Evolutionary conservation across 2,113 vertebrate species (phyloP), one percentile per base, ranked within the genome.

Genomic region (Ptychochromis oligacanthus): DNA sequence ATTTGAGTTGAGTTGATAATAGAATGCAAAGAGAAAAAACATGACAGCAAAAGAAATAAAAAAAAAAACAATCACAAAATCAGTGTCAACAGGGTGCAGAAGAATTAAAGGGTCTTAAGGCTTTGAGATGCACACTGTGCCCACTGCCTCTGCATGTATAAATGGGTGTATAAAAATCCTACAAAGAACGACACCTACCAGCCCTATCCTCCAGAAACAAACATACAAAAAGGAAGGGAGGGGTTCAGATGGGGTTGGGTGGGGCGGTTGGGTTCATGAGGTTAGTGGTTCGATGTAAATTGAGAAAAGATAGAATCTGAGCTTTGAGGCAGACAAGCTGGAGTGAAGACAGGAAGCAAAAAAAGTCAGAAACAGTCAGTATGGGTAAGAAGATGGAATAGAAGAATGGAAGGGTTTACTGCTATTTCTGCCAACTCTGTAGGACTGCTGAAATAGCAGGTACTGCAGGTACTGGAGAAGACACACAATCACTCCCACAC

Each of bases 371-470:
- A 90, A 72, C 64, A 85, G 80, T 79, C 72, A 40, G 26, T 75
- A 77, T 72, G n/a, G 55, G 46, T 78, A 74, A 82, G 79, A 76
- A 56, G 64, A 81, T 36, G 43, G 56, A 80, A 75, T 20, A 40
- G 62, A 83, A 82, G 82, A 84, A 86, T 57, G 46, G 55, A 77
- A 78, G 75, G 22, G 83, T 89, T 88, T 89, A 81, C 52, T 59
- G 82, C 13, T 80, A 46, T 87, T 89, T 83, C 57, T 87, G 46
- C 26, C 80, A 81, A 36, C 77, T 76, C 57, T 34, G 75, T 22
- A 80, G 75, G 40, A 81, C 34, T 67, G 81, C 82, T 87, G 61
- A 82, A 85, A 86, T 65, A 81, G 79, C 83, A 89, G 84, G 77
- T 75, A 60, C 46, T 52, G 81, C 62, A 83, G 83, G 79, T 77